Evolutionary conservation across 64 coral and sea anemone species (phyloP).

Genomic region (Acropora tenuis): DNA sequence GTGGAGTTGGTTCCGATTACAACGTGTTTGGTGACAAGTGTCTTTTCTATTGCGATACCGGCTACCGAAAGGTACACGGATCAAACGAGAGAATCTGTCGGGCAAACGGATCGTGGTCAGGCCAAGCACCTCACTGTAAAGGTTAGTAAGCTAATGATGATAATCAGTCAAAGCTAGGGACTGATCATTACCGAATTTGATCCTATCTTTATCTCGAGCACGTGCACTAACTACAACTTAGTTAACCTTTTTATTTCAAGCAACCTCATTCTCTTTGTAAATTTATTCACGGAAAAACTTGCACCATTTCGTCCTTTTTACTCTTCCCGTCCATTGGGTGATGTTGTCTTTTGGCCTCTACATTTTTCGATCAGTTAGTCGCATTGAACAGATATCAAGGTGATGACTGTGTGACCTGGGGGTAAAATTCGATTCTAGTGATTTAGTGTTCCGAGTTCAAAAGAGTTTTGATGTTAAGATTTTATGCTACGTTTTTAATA

Average conservation of each 20-base stretch:
- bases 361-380: not conserved
- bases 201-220: not conserved
- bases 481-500: not conserved
- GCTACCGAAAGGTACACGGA: constrained; percentile 29
- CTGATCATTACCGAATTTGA: constrained; percentile 5
- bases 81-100: constrained; percentile 48
- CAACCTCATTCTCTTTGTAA: not conserved
- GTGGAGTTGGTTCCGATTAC: not conserved
- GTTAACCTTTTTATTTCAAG: not conserved
- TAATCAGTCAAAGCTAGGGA: not conserved
- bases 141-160: not conserved
- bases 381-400: not conserved
- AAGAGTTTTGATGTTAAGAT: not conserved
- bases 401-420: not conserved
- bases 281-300: not conserved
- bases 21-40: constrained; percentile 63
- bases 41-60: constrained; percentile 44
- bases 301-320: not conserved
- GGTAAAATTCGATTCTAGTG: not conserved
- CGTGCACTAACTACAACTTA: not conserved
- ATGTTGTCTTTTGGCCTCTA: not conserved
- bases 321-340: constrained; percentile 1
- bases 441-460: not conserved
- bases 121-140: constrained; percentile 30
- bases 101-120: constrained; percentile 50